Evolutionary conservation across 2,113 vertebrate species (phyloP).

Genomic region (Stigmatopora nigra): DNA sequence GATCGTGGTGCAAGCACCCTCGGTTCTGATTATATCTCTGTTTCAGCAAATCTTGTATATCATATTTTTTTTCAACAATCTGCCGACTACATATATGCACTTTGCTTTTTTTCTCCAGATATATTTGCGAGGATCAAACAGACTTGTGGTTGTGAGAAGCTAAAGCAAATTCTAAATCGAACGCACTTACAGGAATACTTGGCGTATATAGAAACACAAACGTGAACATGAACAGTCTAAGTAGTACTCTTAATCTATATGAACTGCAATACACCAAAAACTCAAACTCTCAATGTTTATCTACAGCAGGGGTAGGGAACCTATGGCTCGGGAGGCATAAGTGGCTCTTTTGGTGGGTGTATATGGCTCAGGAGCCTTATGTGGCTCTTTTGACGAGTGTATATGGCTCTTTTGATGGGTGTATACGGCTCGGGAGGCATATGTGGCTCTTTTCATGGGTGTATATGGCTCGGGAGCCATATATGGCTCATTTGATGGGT

Average conservation of each 20-base stretch:
- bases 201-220: constrained; percentile 40
- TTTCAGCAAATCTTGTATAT: constrained; percentile 1
- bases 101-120: constrained; percentile 27
- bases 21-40: constrained; percentile 11
- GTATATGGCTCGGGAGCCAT: too few relatives aligned
- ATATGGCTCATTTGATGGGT: too few relatives aligned
- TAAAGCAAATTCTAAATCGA: constrained; percentile 51
- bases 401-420: too few relatives aligned
- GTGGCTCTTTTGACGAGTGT: too few relatives aligned
- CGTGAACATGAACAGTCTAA: constrained; percentile 15
- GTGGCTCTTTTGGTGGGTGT: too few relatives aligned
- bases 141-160: constrained; percentile 31
- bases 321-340: too few relatives aligned
- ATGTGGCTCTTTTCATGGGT: too few relatives aligned
- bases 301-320: too few relatives aligned
- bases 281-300: constrained; percentile 21
- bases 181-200: constrained; percentile 56
- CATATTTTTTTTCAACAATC: constrained; percentile 44
- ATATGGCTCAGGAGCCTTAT: too few relatives aligned
- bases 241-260: constrained; percentile 15
- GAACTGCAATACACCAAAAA: constrained; percentile 19
- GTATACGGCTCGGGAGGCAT: too few relatives aligned
- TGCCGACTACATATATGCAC: constrained; percentile 17
- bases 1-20: not conserved
- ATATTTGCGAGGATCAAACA: constrained; percentile 22